Percentiles rank a stretch among this genome's conserved stretches.
These are phyloP conservation scores for Corythornis leucogaster DNA, from an alignment of 2,797 vertebrate genomes.

Conservation along the genomic window DNA sequence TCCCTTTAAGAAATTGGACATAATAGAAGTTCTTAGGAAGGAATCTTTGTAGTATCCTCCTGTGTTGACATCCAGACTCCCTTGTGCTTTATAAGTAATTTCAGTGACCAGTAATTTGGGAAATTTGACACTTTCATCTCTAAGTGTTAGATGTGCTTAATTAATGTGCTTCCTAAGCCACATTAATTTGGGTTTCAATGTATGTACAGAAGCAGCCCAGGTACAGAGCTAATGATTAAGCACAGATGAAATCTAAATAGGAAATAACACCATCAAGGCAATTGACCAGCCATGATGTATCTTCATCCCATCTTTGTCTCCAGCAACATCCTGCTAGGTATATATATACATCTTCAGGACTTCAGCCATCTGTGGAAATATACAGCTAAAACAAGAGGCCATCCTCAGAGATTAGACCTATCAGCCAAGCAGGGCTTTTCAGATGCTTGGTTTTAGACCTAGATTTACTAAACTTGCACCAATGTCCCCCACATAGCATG, in stretches of 20 bases:
- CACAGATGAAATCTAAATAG: neutral
- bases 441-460: neutral
- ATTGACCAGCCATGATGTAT: neutral
- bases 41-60: neutral
- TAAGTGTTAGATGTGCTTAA: neutral
- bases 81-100: neutral
- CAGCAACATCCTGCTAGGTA: neutral
- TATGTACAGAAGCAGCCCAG: neutral
- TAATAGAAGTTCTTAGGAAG: conserved; percentile 6
- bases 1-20: neutral
- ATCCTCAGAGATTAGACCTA: neutral
- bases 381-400: neutral
- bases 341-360: neutral
- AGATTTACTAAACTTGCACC: neutral
- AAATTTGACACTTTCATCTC: neutral
- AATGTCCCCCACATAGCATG: neutral
- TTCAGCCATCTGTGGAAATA: neutral
- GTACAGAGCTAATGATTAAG: neutral
- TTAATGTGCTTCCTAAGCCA: neutral
- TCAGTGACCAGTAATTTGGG: neutral
- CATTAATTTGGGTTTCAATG: neutral
- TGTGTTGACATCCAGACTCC: conserved; percentile 7
- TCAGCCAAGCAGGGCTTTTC: neutral
- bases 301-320: neutral
- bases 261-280: neutral